phyloP scores from a whole-genome alignment of 2,888 invertebrate genomes.

The Spodoptera exigua region DNA sequence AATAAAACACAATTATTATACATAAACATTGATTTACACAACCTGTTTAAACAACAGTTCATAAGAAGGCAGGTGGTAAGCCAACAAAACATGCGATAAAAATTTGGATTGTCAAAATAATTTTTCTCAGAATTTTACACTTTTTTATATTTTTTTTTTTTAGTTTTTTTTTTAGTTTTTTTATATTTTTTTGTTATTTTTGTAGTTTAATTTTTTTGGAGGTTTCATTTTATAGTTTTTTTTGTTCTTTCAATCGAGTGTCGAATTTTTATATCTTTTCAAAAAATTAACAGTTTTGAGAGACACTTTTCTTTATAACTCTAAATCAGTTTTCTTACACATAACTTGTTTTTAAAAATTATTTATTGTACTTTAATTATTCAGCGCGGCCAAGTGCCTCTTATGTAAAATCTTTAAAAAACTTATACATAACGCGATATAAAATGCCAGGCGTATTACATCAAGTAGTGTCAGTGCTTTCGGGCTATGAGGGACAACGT shows the following conservation, averaged over 20 bases:
- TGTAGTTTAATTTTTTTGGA: slow-evolving; percentile 66
- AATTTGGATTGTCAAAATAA: slow-evolving; percentile 70
- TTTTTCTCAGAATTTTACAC: slow-evolving; percentile 71
- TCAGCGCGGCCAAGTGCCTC: slow-evolving; percentile 80
- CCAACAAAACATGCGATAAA: slow-evolving; percentile 67
- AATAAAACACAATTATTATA: slow-evolving; percentile 49
- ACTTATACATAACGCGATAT: slow-evolving; percentile 79
- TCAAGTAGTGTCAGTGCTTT: slow-evolving; percentile 64
- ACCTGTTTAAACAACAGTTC: slow-evolving; percentile 51
- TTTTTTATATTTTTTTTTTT: slow-evolving; percentile 65
- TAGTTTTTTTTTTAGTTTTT: slow-evolving; percentile 61
- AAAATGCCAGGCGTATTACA: slow-evolving; percentile 73
- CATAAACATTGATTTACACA: slow-evolving; percentile 51
- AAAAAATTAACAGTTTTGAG: slow-evolving; percentile 81
- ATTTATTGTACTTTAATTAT: slow-evolving; percentile 86
- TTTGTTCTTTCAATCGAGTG: slow-evolving; percentile 66
- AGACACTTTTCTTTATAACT: slow-evolving; percentile 79
- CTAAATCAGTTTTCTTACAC: slow-evolving; percentile 85
- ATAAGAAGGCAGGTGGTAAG: slow-evolving; percentile 57
- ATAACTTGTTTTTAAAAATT: slow-evolving; percentile 80
- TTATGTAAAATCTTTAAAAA: slow-evolving; percentile 86
- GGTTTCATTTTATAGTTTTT: slow-evolving; percentile 69
- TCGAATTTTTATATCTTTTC: slow-evolving; percentile 73
- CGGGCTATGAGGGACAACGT: slow-evolving; percentile 59
- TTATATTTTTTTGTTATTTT: slow-evolving; percentile 62